Percentiles rank a stretch among this genome's conserved stretches.
phyloP scores from a whole-genome alignment of 2,888 invertebrate species.

The Aspidapion aeneum region DNA sequence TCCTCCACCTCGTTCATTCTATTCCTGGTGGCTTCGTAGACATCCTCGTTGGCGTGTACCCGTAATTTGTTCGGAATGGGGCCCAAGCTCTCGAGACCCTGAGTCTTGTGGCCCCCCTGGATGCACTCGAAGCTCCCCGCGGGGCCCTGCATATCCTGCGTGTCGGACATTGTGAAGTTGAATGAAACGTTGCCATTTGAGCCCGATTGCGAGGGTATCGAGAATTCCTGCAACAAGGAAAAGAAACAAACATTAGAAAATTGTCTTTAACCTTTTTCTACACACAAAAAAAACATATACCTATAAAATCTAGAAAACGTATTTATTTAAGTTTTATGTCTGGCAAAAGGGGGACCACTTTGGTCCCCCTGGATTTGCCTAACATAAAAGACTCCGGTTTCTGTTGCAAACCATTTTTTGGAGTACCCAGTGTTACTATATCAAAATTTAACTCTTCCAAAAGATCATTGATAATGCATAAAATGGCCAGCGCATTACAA shows the following conservation, averaged over 20 bases:
- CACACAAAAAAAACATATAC: too few relatives aligned
- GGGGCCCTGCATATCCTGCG: constrained; percentile 75
- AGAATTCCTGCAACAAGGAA: constrained; percentile 64
- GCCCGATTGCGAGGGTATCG: constrained; percentile 63
- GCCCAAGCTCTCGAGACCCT: constrained; percentile 77
- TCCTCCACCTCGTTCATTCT: constrained; percentile 91
- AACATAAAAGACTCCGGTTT: too few relatives aligned
- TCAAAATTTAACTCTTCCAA: too few relatives aligned
- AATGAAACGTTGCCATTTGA: constrained; percentile 57
- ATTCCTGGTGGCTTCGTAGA: constrained; percentile 88
- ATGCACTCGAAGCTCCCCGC: constrained; percentile 94
- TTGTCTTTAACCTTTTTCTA: too few relatives aligned
- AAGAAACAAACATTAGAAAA: neutral
- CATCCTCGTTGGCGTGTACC: constrained; percentile 93
- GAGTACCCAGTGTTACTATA: too few relatives aligned
- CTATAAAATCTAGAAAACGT: too few relatives aligned
- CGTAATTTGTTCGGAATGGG: constrained; percentile 84
- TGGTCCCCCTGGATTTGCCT: too few relatives aligned
- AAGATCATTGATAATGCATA: too few relatives aligned
- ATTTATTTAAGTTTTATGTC: too few relatives aligned
- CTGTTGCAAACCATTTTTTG: too few relatives aligned
- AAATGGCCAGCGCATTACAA: too few relatives aligned
- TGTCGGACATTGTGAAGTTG: constrained; percentile 75
- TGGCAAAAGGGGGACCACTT: too few relatives aligned
- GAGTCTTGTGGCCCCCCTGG: constrained; percentile 50